Evolutionary conservation across 2,888 invertebrate genomes (phyloP).

Genomic region (Lithophane socia): DNA sequence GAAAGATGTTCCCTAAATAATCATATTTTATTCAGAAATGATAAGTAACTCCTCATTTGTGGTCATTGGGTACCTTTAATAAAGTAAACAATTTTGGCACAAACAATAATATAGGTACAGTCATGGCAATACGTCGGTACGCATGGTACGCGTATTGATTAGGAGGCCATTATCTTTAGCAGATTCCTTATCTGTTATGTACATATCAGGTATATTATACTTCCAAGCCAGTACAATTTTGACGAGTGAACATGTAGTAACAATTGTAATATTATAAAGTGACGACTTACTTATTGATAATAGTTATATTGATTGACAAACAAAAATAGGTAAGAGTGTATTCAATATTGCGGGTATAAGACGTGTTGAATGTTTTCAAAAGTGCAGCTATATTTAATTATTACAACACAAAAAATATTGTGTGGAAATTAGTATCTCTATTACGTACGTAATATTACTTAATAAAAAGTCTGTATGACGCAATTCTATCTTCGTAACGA

Average conservation of each 20-base stretch:
- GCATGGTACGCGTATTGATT: constrained; percentile 59
- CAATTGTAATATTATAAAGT: constrained; percentile 50
- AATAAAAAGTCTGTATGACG: constrained; percentile 1
- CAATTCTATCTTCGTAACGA: background rate
- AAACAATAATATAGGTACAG: background rate
- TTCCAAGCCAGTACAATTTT: constrained; percentile 61
- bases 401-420: background rate
- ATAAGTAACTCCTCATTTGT: background rate
- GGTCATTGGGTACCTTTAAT: background rate
- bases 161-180: constrained; percentile 57
- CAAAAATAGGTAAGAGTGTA: constrained; percentile 34
- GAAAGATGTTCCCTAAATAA: background rate
- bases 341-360: background rate
- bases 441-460: background rate
- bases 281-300: constrained; percentile 14
- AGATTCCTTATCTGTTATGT: constrained; percentile 60
- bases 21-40: too few relatives aligned
- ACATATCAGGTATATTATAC: constrained; percentile 60
- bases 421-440: background rate
- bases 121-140: constrained; percentile 36
- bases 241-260: constrained; percentile 62
- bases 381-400: background rate
- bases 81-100: constrained; percentile 4
- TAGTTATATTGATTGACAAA: constrained; percentile 22
- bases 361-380: constrained; percentile 1